Base-by-base conservation (phyloP, 1,140 invertebrate genomes). In the Cyclina sinensis region DNA sequence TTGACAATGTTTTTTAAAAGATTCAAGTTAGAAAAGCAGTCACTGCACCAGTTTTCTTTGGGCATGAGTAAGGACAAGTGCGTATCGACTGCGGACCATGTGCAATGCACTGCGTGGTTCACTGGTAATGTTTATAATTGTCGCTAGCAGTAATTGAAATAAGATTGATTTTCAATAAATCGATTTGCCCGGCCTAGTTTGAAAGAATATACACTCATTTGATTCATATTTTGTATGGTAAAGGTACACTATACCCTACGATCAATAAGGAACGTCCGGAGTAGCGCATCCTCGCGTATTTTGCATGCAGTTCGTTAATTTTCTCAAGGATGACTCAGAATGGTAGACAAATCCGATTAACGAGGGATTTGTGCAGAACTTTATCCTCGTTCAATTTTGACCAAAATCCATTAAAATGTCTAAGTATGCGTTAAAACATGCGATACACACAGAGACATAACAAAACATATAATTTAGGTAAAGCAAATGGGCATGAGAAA, bases 111-210 rank as follows among this genome's bases (percentile, higher is more conserved):
- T 37, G 12, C 32, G 14, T 46, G 70, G 37, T 87, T 87, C 70
- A 70, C 5, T 70, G 85, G 48, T 43, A 87, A 70, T 87, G 76
- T 87, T 87, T 87, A 87, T 87, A 87, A 76, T 87, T 87, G 85
- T 87, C 85, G 85, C 85, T 87, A 87, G 85, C 74, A 43, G 48
- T n/a, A 84, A 68, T 70, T 70, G 48, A 62, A 54, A 80, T n/a
- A 48, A 80, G 43, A 87, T 87, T 78, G 85, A 87, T 87, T 87
- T 87, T 78, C 85, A 68, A 87, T 87, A 87, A 62, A 87, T 87
- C 76, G 76, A 87, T 87, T 14, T 59, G 48, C 18, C 12, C 54
- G 30, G 79, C 54, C 79, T 51, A 51, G 46, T 30, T 78, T 78
- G 43, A 78, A 78, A 78, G 74, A 54, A 78, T 54, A 51, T 35